phyloP scores from a whole-genome alignment of 2,113 vertebrate genomes.

The Hucho hucho region DNA sequence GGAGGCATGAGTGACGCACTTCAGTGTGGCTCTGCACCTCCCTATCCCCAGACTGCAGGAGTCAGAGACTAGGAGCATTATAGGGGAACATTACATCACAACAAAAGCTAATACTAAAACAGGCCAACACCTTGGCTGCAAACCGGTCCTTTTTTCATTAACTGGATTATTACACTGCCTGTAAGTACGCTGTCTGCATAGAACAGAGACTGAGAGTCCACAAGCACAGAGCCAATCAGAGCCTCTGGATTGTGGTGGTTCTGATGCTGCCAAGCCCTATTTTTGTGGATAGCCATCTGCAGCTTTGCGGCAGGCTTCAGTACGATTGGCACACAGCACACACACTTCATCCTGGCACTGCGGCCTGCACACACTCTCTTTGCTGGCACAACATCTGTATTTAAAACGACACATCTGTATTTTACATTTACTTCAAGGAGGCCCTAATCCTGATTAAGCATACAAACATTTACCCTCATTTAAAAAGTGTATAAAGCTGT shows the following conservation, averaged over 20 bases:
- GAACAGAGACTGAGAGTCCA: slow-evolving; percentile 29
- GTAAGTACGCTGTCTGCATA: slow-evolving; percentile 22
- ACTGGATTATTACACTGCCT: not conserved
- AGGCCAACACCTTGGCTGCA: slow-evolving; percentile 4
- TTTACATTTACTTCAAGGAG: slow-evolving; percentile 48
- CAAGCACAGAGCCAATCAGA: slow-evolving; percentile 15
- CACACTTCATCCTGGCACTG: slow-evolving; percentile 47
- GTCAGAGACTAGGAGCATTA: slow-evolving; percentile 8
- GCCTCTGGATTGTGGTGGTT: slow-evolving; percentile 18
- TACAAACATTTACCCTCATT: slow-evolving; percentile 28
- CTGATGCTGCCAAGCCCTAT: slow-evolving; percentile 45
- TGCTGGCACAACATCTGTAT: slow-evolving; percentile 27
- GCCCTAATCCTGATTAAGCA: slow-evolving; percentile 41
- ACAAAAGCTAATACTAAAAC: slow-evolving; percentile 1
- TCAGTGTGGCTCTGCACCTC: slow-evolving; percentile 24
- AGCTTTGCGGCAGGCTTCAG: slow-evolving; percentile 36
- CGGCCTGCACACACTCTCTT: slow-evolving; percentile 6
- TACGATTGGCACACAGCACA: slow-evolving; percentile 30
- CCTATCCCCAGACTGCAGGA: slow-evolving; percentile 18
- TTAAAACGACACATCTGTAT: slow-evolving; percentile 53
- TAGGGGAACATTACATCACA: slow-evolving; percentile 21
- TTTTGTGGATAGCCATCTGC: slow-evolving; percentile 59
- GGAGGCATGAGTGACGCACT: slow-evolving; percentile 19
- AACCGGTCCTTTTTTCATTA: slow-evolving; percentile 12
- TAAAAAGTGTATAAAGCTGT: not conserved